A percentile compares a stretch with the other conserved stretches of the same genome.
Evolutionary conservation across 1,140 invertebrate species (phyloP).

Genomic region (Drosophila setifemur): DNA sequence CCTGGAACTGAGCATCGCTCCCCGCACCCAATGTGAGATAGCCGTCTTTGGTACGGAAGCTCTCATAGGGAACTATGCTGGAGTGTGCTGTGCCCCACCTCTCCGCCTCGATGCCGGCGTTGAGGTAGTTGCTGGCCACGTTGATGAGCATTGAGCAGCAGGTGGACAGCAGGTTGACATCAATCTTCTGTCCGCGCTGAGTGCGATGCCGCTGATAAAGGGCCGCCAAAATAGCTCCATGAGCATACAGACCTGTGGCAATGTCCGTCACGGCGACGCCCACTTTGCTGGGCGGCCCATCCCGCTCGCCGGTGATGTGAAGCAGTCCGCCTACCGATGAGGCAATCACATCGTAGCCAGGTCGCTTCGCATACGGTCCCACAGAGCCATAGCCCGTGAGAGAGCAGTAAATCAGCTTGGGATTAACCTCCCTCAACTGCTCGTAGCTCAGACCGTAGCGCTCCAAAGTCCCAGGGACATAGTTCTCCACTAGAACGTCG

Average conservation of each 20-base stretch:
- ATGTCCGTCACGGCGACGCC: conserved; percentile 97
- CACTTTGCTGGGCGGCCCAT: conserved; percentile 94
- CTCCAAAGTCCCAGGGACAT: conserved; percentile 94
- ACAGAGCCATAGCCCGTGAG: conserved; percentile 95
- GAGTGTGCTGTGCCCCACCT: conserved; percentile 95
- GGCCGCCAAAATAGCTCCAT: conserved; percentile 97
- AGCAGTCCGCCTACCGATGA: conserved; percentile 95
- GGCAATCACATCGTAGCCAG: conserved; percentile 98
- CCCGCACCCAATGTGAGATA: conserved; percentile 93
- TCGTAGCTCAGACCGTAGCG: conserved; percentile 91
- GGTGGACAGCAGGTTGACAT: conserved; percentile 96
- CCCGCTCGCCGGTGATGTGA: conserved; percentile 92
- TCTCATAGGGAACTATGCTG: conserved; percentile 97
- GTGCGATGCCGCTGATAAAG: conserved; percentile 90
- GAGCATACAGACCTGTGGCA: conserved; percentile 95
- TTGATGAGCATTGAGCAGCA: conserved; percentile 95
- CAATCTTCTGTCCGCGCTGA: conserved; percentile 94
- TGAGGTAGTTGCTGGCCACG: conserved; percentile 95
- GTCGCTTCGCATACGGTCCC: conserved; percentile 92
- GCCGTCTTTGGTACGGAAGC: conserved; percentile 91
- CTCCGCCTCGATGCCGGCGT: conserved; percentile 89
- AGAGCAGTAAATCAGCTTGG: conserved; percentile 95
- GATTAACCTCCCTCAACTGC: conserved; percentile 87
- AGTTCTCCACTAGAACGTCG: conserved; percentile 98
- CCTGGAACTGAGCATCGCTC: conserved; percentile 89